Percentiles rank a stretch among this genome's conserved stretches.
These are phyloP conservation scores for Chrysomela aeneicollis DNA, from an alignment of 2,888 invertebrate species.

Conservation along the genomic window DNA sequence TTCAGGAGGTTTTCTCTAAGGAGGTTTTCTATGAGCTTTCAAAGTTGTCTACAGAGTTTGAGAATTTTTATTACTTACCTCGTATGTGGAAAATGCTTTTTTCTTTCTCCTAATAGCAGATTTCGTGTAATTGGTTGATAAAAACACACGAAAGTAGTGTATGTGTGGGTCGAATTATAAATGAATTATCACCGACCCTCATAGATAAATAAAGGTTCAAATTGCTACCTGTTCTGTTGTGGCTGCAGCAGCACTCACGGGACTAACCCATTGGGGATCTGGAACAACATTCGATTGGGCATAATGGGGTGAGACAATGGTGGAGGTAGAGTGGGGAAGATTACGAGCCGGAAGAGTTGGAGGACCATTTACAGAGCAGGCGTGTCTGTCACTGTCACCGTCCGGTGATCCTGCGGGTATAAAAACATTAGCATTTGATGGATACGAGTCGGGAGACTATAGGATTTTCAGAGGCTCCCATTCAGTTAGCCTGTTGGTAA, in stretches of 20 bases:
- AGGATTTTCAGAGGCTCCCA: background rate
- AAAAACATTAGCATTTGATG: constrained; percentile 38
- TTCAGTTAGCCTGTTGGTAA: background rate
- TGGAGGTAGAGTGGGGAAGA: constrained; percentile 40
- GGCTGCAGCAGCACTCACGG: constrained; percentile 59
- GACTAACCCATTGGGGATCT: constrained; percentile 63
- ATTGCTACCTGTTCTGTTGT: constrained; percentile 47
- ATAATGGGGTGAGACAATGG: constrained; percentile 45
- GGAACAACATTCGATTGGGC: constrained; percentile 49
- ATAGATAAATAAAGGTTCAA: too few relatives aligned
- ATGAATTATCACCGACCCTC: too few relatives aligned
- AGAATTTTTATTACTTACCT: too few relatives aligned
- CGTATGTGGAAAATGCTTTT: too few relatives aligned
- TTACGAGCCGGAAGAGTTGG: constrained; percentile 49
- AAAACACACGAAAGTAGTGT: too few relatives aligned
- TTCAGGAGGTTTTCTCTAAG: too few relatives aligned
- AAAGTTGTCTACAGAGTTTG: too few relatives aligned
- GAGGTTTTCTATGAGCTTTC: too few relatives aligned
- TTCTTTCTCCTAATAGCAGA: too few relatives aligned
- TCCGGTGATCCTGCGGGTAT: constrained; percentile 55
- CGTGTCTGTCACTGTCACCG: constrained; percentile 54
- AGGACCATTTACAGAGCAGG: constrained; percentile 51
- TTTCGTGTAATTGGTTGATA: too few relatives aligned
- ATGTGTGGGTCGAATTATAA: too few relatives aligned
- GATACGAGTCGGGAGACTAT: background rate